Evolutionary conservation across 2,888 invertebrate species (phyloP), one percentile per base, ranked within the genome.

Genomic region (Steromphala cineraria): DNA sequence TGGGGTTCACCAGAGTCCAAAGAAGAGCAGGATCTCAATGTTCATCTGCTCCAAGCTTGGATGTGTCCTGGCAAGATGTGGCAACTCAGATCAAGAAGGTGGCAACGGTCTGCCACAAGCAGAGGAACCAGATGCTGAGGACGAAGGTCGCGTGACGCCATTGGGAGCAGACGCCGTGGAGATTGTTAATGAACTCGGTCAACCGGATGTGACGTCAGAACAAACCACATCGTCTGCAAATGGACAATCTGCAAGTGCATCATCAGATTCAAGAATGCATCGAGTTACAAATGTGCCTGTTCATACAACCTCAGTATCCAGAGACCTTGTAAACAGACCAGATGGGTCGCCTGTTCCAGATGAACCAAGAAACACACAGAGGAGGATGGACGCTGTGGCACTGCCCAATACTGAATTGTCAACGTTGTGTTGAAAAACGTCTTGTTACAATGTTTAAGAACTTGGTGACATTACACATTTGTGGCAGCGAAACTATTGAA

Each of bases 401-500:
- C 67, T 81, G 36, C 81, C 81, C 17, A 81, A 81, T 52, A 81
- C 81, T 10, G 79, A 81, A 55, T 53, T 79, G 0, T 79, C 79
- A 21, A 81, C 81, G 10, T 40, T 75, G 56, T 81, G 81, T 52
- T 81, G 53, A 76, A 24, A 2, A 7, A 5, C 5, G 13, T 4
- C 10, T 46, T 1, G 46, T 8, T n/a, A 46, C 46, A 46, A 10
- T 46, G 46, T 46, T 46, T 13, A 5, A 46, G 13, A 13, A 46
- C 46, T 46, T 46, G 1, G 46, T 46, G 46, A 46, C 46, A 46
- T 10, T 10, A 46, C 10, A 46, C 5, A 46, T 10, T 13, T 13
- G 10, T 10, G 46, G 46, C 46, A 46, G 46, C 46, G 7, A 46
- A 10, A 10, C 46, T 46, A 46, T 46, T 46, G 46, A 46, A 1